Conservation (phyloP, 2,888 invertebrate species). For the Ochropleura leucogaster region DNA sequence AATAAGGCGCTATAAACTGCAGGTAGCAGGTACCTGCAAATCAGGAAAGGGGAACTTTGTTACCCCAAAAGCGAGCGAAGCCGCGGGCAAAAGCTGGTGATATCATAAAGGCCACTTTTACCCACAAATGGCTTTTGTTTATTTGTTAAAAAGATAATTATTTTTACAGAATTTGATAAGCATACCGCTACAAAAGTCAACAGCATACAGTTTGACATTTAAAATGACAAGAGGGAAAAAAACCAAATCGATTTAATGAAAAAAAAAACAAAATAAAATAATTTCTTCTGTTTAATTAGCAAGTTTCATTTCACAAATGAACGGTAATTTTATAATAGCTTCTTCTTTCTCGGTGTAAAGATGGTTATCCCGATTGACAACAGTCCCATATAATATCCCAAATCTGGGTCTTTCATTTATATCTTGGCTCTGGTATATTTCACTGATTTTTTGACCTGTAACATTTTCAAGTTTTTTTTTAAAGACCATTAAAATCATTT, state of each 20-base stretch:
- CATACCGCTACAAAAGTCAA: neutral
- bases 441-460: constrained; percentile 63
- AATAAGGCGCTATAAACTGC: too few relatives aligned
- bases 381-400: constrained; percentile 13
- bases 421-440: constrained; percentile 29
- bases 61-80: too few relatives aligned
- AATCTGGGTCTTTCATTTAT: fast-evolving
- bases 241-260: neutral
- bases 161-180: neutral
- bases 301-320: constrained; percentile 64
- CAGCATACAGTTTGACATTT: neutral
- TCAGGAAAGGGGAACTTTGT: too few relatives aligned
- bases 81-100: too few relatives aligned
- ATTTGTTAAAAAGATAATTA: neutral
- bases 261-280: neutral
- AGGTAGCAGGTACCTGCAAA: too few relatives aligned
- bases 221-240: neutral
- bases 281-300: neutral
- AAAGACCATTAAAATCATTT: too few relatives aligned
- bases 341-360: neutral
- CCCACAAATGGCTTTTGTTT: too few relatives aligned
- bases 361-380: neutral
- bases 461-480: neutral
- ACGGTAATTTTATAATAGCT: constrained; percentile 25
- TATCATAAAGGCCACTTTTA: too few relatives aligned